Evolutionary conservation across 2,888 invertebrate species (phyloP), one percentile per base, ranked within the genome.

Genomic region (Watsonalla binaria): DNA sequence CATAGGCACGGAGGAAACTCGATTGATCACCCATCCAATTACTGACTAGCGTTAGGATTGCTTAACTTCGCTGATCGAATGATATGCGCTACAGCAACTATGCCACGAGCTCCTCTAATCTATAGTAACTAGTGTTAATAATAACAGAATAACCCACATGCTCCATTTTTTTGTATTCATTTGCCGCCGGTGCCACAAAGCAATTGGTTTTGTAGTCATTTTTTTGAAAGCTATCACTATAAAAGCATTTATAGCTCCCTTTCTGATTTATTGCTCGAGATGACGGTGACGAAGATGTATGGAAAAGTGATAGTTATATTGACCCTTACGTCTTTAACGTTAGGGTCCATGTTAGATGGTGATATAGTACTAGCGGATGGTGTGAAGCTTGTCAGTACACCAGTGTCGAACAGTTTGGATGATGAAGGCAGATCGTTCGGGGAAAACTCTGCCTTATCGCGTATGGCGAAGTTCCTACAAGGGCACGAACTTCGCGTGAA

Each of bases 401-500:
- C 86, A 47, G 78, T 92, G 48, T 80, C 90, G 0, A 92, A 92
- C 58, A 86, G 82, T 55, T 83, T 77, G 63, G 89, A 74, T 62
- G 91, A 83, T 79, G 93, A 76, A 75, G 78, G 91, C 47, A 65
- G 91, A 60, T 78, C 84, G 54, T 76, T 84, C 49, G 93, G 89
- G 45, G 92, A 92, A 61, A 91, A 92, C 46, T 86, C 92, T 0
- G 74, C 92, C 0, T 62, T 94, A 53, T 93, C 92, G 6, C 83
- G 92, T 8, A 82, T 95, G 68, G 92, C 94, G 13, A 92, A 92
- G 66, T 95, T 95, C 66, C 79, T 96, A 4, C 92, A 94, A 70
- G 94, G 92, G 2, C 94, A 95, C 62, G 96, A 96, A 73, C 75
- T 96, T 13, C 92, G 94, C 70, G 93, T 96, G 56, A 94, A 93